phyloP scores from a whole-genome alignment of 2,888 invertebrate species.

The Stenoptilia bipunctidactyla region DNA sequence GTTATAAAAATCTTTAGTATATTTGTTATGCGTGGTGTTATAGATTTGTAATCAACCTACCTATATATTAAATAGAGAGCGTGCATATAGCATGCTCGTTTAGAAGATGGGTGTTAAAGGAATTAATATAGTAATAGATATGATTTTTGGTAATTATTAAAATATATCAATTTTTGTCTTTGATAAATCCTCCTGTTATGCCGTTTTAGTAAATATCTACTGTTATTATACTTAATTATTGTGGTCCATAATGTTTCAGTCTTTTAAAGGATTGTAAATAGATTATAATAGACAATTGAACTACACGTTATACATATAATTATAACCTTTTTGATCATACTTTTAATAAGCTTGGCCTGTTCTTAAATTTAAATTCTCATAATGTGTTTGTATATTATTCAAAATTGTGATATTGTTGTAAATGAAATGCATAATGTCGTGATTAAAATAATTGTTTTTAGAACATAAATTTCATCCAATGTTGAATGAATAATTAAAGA shows the following conservation, averaged over 20 bases:
- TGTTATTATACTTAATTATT: background rate
- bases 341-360: slow-evolving; percentile 64
- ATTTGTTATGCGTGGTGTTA: slow-evolving; percentile 35
- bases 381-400: slow-evolving; percentile 65
- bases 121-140: slow-evolving; percentile 44
- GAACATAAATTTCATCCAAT: slow-evolving; percentile 29
- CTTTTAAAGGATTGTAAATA: slow-evolving; percentile 39
- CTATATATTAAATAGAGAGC: slow-evolving; percentile 13
- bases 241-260: slow-evolving; percentile 34
- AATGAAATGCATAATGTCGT: slow-evolving; percentile 41
- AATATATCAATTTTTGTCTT: background rate
- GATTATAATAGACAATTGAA: slow-evolving; percentile 25
- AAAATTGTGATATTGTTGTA: slow-evolving; percentile 72
- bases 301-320: slow-evolving; percentile 29
- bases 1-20: slow-evolving; percentile 1
- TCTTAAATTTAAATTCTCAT: slow-evolving; percentile 59
- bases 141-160: slow-evolving; percentile 22
- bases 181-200: slow-evolving; percentile 32
- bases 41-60: slow-evolving; percentile 37
- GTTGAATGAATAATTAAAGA: slow-evolving; percentile 38
- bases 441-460: slow-evolving; percentile 38
- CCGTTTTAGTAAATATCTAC: slow-evolving; percentile 36
- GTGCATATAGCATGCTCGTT: slow-evolving; percentile 33
- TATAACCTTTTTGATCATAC: slow-evolving; percentile 53
- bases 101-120: slow-evolving; percentile 55